phyloP scores from a whole-genome alignment of 2,113 vertebrate genomes.

The Lichenostomus cassidix region DNA sequence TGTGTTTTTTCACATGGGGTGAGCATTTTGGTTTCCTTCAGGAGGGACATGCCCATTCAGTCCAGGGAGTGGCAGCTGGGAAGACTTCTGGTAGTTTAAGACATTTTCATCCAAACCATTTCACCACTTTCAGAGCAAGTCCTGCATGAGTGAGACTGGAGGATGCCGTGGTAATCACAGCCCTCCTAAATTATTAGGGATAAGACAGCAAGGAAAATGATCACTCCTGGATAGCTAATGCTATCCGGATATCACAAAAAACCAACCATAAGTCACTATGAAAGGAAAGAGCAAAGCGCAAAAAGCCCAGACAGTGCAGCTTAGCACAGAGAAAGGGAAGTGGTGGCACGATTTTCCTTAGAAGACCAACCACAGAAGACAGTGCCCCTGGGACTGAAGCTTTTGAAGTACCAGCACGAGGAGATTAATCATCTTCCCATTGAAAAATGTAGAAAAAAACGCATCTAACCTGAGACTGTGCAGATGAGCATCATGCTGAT shows the following conservation, averaged over 20 bases:
- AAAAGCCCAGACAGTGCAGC: not conserved
- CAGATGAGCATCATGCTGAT: conserved; percentile 47
- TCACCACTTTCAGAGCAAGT: not conserved
- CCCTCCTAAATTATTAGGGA: not conserved
- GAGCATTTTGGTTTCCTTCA: not conserved
- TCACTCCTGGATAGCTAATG: not conserved
- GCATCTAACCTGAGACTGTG: not conserved
- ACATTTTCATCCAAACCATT: not conserved
- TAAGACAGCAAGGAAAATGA: not conserved
- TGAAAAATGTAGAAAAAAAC: not conserved
- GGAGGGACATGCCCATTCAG: rapidly evolving
- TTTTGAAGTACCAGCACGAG: not conserved
- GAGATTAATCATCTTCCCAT: conserved; percentile 63
- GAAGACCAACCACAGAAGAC: not conserved
- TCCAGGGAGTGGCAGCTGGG: not conserved
- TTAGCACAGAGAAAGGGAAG: not conserved
- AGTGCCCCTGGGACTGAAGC: conserved; percentile 25
- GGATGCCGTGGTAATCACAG: rapidly evolving
- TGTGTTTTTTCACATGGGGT: rapidly evolving
- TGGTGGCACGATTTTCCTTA: not conserved
- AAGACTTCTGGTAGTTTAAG: not conserved
- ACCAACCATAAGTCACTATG: not conserved
- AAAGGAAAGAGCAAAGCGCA: not conserved
- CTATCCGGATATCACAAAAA: not conserved
- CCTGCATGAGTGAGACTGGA: not conserved